Percentiles rank a stretch among this genome's conserved stretches.
Evolutionary conservation across 1,140 invertebrate species (phyloP).

Genomic region (Sycobia sp.): DNA sequence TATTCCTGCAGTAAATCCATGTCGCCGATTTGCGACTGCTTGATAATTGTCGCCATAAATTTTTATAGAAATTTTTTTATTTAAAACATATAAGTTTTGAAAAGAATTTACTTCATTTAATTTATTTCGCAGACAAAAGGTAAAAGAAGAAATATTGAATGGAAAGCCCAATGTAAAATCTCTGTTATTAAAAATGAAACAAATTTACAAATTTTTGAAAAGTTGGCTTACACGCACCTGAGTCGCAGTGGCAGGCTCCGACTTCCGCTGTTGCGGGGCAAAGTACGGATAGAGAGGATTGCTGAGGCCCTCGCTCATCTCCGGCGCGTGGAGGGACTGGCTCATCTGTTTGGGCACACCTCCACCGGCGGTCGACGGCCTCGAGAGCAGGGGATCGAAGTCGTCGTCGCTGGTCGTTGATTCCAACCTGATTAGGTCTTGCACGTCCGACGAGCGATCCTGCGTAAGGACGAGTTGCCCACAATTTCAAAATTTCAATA

Average conservation of each 20-base stretch:
- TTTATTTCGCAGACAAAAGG: no score
- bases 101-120: no score
- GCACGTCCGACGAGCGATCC: slow-evolving; percentile 51
- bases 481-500: background rate
- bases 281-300: slow-evolving; percentile 69
- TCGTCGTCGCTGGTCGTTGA: slow-evolving; percentile 66
- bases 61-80: background rate
- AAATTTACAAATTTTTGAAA: background rate
- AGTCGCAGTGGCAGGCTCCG: background rate
- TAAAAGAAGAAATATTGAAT: no score
- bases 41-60: background rate
- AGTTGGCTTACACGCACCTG: slow-evolving; percentile 3
- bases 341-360: slow-evolving; percentile 51
- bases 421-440: slow-evolving; percentile 68
- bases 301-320: slow-evolving; percentile 60
- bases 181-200: background rate
- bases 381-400: slow-evolving; percentile 67
- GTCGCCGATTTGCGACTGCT: slow-evolving; percentile 52
- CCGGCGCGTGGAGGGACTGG: slow-evolving; percentile 56
- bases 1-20: slow-evolving; percentile 65
- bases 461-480: no score
- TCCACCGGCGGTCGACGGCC: slow-evolving; percentile 37
- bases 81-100: no score
- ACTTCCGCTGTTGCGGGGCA: slow-evolving; percentile 50
- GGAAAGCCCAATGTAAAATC: background rate